A percentile compares a stretch with the other conserved stretches of the same genome.
These are phyloP conservation scores for Pocota personata DNA, from an alignment of 2,888 invertebrate genomes.

Conservation along the genomic window DNA sequence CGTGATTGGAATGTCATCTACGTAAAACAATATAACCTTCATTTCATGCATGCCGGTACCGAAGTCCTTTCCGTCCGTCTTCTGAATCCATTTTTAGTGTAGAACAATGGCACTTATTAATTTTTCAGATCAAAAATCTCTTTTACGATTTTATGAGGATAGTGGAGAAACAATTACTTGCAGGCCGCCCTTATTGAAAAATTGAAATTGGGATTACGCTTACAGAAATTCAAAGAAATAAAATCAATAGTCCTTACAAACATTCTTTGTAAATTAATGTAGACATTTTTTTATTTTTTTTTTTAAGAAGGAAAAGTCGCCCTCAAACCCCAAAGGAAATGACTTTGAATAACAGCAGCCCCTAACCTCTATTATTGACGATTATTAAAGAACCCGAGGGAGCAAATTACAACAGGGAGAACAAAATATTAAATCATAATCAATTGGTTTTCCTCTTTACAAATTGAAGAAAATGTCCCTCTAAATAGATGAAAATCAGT, in stretches of 20 bases:
- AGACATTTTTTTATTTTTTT: neutral
- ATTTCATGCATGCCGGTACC: neutral
- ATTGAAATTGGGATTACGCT: neutral
- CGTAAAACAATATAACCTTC: conserved; percentile 28
- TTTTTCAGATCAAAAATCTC: conserved; percentile 15
- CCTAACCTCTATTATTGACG: conserved; percentile 42
- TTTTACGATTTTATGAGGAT: neutral
- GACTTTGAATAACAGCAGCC: conserved; percentile 23
- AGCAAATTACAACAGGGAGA: neutral
- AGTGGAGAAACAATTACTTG: neutral
- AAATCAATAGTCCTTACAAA: conserved; percentile 9
- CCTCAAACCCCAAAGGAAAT: conserved; percentile 1
- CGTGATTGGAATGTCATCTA: conserved; percentile 29
- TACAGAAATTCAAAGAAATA: neutral
- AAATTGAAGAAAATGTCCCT: conserved; percentile 56
- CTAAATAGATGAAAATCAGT: conserved; percentile 51
- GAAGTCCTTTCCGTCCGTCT: neutral
- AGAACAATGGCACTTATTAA: conserved; percentile 33
- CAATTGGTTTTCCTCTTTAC: conserved; percentile 62
- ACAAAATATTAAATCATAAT: conserved; percentile 57
- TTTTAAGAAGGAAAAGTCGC: neutral
- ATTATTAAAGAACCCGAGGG: conserved; percentile 36
- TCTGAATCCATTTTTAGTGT: neutral
- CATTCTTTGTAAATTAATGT: neutral
- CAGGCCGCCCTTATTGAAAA: neutral